Conservation (phyloP, 2,113 vertebrate species). For the Phalacrocorax brasilianus region DNA sequence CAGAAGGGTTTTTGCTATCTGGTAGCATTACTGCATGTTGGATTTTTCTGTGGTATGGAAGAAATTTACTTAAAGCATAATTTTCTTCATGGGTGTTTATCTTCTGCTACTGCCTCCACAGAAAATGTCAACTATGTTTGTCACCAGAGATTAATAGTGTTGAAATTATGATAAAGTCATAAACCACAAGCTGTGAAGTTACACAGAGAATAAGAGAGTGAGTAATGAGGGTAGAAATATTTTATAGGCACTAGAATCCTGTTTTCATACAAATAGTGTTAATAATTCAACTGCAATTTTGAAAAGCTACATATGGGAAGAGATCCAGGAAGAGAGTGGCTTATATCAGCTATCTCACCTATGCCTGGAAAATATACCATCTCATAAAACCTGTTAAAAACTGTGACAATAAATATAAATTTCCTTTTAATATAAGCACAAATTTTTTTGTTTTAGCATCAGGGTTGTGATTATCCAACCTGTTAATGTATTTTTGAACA, state of each 20-base stretch:
- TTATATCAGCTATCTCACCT: neutral
- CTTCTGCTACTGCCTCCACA: neutral
- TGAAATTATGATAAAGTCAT: neutral
- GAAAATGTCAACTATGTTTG: neutral
- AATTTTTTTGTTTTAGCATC: neutral
- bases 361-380: neutral
- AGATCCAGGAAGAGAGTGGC: neutral
- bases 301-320: neutral
- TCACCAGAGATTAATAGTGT: neutral
- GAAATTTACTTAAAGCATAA: neutral
- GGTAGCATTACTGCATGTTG: neutral
- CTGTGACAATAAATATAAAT: neutral
- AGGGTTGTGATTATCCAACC: neutral
- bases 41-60: neutral
- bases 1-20: neutral
- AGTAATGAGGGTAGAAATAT: neutral
- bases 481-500: neutral
- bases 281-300: neutral
- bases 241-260: neutral
- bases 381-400: neutral
- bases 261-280: neutral
- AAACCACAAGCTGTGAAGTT: neutral
- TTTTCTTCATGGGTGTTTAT: neutral
- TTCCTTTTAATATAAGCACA: neutral
- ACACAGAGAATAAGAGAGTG: neutral